Percentiles rank a stretch among this genome's conserved stretches.
These are phyloP conservation scores for Cephalopterus ornatus DNA, from an alignment of 2,113 vertebrate species.

Conservation along the genomic window DNA sequence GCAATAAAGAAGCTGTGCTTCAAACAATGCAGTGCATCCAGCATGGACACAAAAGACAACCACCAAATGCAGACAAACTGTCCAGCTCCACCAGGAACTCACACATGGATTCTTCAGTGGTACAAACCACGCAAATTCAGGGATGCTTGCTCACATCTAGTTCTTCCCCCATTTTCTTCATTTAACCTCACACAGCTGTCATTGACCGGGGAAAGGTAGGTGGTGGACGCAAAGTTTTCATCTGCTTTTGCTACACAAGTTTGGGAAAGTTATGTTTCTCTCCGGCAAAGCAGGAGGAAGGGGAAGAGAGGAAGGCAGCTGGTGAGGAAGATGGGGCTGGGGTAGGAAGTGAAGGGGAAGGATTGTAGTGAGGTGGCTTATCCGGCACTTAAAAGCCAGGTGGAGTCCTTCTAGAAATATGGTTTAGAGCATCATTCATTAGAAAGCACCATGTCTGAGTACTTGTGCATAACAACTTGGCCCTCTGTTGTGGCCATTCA, in stretches of 20 bases:
- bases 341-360: background rate
- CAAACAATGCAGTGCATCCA: background rate
- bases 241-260: background rate
- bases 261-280: background rate
- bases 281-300: background rate
- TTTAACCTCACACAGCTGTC: background rate
- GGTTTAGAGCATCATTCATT: background rate
- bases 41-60: background rate
- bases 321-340: background rate
- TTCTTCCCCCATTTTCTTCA: background rate
- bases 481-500: background rate
- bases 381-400: background rate
- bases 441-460: background rate
- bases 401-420: background rate
- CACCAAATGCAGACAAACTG: background rate
- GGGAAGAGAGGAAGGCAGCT: background rate
- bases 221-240: background rate
- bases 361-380: background rate
- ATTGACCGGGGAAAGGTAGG: background rate
- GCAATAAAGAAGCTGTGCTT: background rate
- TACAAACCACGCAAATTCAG: background rate
- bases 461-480: background rate
- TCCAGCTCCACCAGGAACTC: background rate
- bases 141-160: background rate
- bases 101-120: background rate